Evolutionary conservation across 2,113 vertebrate species (phyloP).

Genomic region (Limanda limanda): DNA sequence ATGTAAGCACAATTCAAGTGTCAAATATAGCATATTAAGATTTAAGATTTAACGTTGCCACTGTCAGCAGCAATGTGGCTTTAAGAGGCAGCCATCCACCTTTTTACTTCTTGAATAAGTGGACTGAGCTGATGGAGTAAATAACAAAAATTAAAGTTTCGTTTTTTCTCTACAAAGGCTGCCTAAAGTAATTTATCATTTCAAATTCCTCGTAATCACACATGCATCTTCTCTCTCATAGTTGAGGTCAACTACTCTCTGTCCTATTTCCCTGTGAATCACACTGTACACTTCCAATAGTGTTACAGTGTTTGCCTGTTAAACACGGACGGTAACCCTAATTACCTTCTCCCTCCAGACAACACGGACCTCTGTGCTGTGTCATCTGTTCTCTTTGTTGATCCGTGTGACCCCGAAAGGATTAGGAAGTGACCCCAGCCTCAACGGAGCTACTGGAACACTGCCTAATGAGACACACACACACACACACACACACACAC

Average conservation of each 20-base stretch:
- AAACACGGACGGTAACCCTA: conserved; percentile 63
- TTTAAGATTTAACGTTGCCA: too few species aligned
- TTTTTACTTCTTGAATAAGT: too few species aligned
- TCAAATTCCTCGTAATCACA: background rate
- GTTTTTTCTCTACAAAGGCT: too few species aligned
- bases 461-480: conserved; percentile 63
- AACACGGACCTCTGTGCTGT: conserved; percentile 54
- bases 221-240: background rate
- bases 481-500: conserved; percentile 18
- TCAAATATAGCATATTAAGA: too few species aligned
- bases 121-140: too few species aligned
- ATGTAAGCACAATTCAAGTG: too few species aligned
- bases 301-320: conserved; percentile 32
- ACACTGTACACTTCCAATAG: conserved; percentile 2
- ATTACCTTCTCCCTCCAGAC: conserved; percentile 56
- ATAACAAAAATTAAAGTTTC: too few species aligned
- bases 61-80: too few species aligned
- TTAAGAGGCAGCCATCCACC: too few species aligned
- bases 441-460: conserved; percentile 39
- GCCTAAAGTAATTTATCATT: too few species aligned
- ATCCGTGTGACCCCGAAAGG: conserved; percentile 45
- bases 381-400: conserved; percentile 64
- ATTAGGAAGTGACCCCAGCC: conserved; percentile 57
- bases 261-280: conserved; percentile 3
- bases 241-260: background rate